Evolutionary conservation across 1,140 invertebrate genomes (phyloP).

Genomic region (Drosophila jambulina): DNA sequence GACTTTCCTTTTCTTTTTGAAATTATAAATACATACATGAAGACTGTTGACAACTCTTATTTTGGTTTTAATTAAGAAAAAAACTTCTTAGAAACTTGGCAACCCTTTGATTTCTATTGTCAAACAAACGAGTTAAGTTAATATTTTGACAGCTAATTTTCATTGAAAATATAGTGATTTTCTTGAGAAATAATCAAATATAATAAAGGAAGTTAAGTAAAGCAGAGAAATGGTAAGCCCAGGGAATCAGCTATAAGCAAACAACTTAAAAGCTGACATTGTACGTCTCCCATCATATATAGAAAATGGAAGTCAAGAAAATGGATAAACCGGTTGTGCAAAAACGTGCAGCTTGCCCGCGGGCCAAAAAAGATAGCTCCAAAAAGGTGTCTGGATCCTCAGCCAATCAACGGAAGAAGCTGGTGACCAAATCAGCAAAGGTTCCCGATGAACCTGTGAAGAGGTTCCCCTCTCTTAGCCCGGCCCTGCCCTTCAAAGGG

Average conservation of each 20-base stretch:
- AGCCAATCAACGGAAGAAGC: neutral
- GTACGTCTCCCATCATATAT: accelerated
- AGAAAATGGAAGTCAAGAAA: neutral
- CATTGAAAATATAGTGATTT: no score
- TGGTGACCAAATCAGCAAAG: neutral
- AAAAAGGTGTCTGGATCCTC: neutral
- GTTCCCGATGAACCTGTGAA: no score
- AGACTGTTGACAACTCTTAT: neutral
- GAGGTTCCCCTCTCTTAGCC: no score
- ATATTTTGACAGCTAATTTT: neutral
- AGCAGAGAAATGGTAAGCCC: neutral
- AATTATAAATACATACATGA: neutral
- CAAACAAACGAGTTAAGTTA: neutral
- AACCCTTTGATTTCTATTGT: neutral
- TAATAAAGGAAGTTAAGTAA: neutral
- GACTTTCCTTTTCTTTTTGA: no score
- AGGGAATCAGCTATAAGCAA: accelerated
- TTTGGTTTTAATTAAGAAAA: no score
- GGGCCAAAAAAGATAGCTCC: neutral
- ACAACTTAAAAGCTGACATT: accelerated
- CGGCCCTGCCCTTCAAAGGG: neutral
- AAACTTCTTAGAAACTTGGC: neutral
- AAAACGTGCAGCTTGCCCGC: neutral
- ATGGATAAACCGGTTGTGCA: neutral
- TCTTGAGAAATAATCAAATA: no score